Evolutionary conservation across 2,797 vertebrate genomes (phyloP), one percentile per base, ranked within the genome.

Genomic region (Sebastes diaconus): DNA sequence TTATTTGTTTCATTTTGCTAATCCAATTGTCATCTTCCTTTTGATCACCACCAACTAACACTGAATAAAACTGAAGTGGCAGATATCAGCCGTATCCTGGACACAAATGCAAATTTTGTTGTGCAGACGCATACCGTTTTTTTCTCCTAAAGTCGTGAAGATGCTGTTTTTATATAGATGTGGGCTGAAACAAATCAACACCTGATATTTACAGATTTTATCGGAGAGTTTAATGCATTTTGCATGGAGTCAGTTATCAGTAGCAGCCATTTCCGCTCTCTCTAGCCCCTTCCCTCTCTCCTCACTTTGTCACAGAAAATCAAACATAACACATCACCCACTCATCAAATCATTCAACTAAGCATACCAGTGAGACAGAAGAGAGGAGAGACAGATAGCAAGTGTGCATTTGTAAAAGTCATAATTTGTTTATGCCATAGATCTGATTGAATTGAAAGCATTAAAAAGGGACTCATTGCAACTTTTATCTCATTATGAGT

Each of bases 281-380:
- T 79, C 24, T 24, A 32, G 72, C 72, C 73, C 58, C 58, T 86
- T 86, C 68, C 18, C 42, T 50, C 42, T 50, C 50, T 52, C 20
- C 75, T 88, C 75, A 81, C 75, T 86, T 88, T 88, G 83, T 88
- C 90, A 87, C 77, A 87, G 82, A 90, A 93, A 92, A 92, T 90
- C 87, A 81, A 87, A 88, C 75, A 81, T 89, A 90, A 93, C 91
- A 94, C 92, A 90, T 92, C 91, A 89, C 89, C 92, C 91, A 92
- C 91, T 92, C 89, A 79, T 89, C 89, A 86, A 90, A 85, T 89
- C 88, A 92, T 92, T 93, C 78, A 89, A 73, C 82, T 77, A 71
- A 88, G 84, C 86, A 75, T 32, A 92, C 69, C 82, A 82, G 79
- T 59, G 68, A 88, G 68, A 84, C 64, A 63, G 69, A 82, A n/a